Percentiles rank a stretch among this genome's conserved stretches.
Conservation (phyloP, 2,888 invertebrate genomes). For the Melanchra persicariae region DNA sequence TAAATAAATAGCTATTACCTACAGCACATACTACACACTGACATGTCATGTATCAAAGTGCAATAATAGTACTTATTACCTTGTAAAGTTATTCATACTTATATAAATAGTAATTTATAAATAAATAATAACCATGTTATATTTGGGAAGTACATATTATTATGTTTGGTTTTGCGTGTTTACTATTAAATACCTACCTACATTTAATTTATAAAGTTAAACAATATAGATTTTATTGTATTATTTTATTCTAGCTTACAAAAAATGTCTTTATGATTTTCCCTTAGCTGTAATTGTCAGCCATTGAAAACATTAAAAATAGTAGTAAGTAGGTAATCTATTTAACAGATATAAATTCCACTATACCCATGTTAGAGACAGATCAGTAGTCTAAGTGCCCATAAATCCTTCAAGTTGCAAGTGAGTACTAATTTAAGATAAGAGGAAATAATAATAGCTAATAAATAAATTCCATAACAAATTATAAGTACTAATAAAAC, state of each 20-base stretch:
- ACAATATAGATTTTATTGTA: background rate
- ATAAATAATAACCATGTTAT: too few species aligned
- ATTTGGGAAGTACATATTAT: too few species aligned
- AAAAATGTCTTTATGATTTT: background rate
- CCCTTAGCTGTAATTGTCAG: background rate
- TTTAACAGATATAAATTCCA: background rate
- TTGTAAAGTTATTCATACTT: slow-evolving; percentile 19
- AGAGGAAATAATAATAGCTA: too few species aligned
- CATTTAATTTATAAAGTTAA: background rate
- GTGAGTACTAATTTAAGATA: background rate
- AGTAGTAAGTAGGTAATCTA: background rate
- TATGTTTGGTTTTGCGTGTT: background rate
- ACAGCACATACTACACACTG: background rate
- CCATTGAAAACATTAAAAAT: background rate
- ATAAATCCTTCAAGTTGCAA: background rate
- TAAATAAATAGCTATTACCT: background rate
- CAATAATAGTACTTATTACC: slow-evolving; percentile 16
- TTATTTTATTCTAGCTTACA: background rate
- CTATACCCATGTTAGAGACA: too few species aligned
- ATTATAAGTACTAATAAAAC: too few species aligned
- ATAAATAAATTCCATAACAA: too few species aligned
- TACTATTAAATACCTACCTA: background rate
- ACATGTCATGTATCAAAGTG: background rate
- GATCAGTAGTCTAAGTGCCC: too few species aligned
- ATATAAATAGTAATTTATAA: slow-evolving; percentile 13